These are phyloP conservation scores for Crambe crambe DNA, from an alignment of 37 sponge, comb jelly and placozoan genomes.

Conservation along the genomic window DNA sequence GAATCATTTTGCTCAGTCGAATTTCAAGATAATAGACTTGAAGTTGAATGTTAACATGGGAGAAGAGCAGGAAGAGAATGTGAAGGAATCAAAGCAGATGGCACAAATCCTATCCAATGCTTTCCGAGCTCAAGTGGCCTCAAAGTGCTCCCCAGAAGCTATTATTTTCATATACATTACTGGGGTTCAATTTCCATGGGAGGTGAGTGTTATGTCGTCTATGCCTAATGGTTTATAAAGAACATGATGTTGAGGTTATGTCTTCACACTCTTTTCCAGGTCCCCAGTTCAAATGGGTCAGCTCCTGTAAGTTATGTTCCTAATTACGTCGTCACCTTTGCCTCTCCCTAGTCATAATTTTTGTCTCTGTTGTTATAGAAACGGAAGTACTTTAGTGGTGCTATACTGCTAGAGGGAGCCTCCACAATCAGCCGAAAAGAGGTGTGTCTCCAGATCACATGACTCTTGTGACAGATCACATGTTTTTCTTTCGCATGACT, in stretches of 20 bases:
- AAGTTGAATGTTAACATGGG: neutral
- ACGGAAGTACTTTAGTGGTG: conserved; percentile 13
- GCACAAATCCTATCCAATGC: neutral
- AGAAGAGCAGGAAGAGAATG: neutral
- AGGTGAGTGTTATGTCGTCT: neutral
- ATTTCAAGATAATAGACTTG: conserved; percentile 1
- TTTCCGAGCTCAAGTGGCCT: conserved; percentile 5
- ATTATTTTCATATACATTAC: conserved; percentile 38
- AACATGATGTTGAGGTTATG: too few species aligned
- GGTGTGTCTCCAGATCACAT: conserved; percentile 6
- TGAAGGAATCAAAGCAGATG: neutral
- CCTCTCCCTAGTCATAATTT: too few species aligned
- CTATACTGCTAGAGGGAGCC: conserved; percentile 5
- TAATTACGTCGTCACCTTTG: too few species aligned
- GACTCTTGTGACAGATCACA: neutral
- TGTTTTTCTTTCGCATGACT: too few species aligned
- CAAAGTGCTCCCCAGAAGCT: conserved; percentile 9
- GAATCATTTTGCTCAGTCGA: neutral
- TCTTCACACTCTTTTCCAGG: too few species aligned
- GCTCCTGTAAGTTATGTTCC: too few species aligned
- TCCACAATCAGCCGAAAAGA: conserved; percentile 5
- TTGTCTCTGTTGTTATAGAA: neutral
- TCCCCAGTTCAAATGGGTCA: too few species aligned
- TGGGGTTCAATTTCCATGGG: conserved; percentile 39
- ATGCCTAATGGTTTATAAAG: too few species aligned